These are phyloP conservation scores for Drosophila diplacantha DNA, from an alignment of 2,888 invertebrate genomes.

Conservation along the genomic window DNA sequence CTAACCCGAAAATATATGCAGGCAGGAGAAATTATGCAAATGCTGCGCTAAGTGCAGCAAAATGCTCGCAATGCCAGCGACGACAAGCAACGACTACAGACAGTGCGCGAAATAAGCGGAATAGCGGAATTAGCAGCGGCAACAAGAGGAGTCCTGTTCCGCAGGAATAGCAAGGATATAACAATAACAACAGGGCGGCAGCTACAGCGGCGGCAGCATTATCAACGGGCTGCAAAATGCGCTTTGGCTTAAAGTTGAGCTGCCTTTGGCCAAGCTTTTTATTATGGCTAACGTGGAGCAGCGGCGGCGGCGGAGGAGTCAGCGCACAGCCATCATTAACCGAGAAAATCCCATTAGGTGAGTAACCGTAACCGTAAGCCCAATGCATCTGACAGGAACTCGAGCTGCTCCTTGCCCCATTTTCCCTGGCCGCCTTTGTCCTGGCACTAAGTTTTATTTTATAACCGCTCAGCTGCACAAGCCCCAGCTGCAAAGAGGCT, in stretches of 20 bases:
- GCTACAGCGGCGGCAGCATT: constrained; percentile 29
- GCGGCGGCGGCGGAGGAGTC: constrained; percentile 58
- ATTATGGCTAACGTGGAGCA: constrained; percentile 74
- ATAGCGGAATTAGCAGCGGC: constrained; percentile 32
- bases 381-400: constrained; percentile 35
- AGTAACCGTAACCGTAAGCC: constrained; percentile 57
- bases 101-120: constrained; percentile 29
- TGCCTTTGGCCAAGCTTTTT: constrained; percentile 69
- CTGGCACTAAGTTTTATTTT: constrained; percentile 36
- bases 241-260: constrained; percentile 69
- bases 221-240: constrained; percentile 68
- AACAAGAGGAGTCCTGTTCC: constrained; percentile 30
- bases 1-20: constrained; percentile 23
- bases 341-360: constrained; percentile 78
- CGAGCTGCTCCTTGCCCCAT: constrained; percentile 1
- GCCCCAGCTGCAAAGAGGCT: constrained; percentile 15
- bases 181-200: constrained; percentile 28
- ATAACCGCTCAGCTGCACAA: constrained; percentile 32
- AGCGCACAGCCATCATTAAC: constrained; percentile 77
- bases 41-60: constrained; percentile 48
- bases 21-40: constrained; percentile 46
- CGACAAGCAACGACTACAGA: constrained; percentile 37
- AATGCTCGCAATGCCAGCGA: constrained; percentile 48
- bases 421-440: constrained; percentile 15
- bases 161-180: constrained; percentile 26